Evolutionary conservation across 2,797 vertebrate species (phyloP).

Genomic region (Lithobates pipiens): DNA sequence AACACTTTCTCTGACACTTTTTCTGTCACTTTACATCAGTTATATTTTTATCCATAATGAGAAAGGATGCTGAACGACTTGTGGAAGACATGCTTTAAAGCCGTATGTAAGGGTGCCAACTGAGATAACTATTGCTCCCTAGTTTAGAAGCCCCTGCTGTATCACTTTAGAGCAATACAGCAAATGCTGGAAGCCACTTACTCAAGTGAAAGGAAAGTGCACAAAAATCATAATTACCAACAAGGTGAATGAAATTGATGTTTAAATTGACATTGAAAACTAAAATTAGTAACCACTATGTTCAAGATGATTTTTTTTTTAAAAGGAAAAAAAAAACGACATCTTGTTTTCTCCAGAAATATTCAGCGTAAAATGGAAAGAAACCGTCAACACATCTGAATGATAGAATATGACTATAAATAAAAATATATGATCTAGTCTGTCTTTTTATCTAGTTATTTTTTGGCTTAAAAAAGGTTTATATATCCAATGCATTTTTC

Average conservation of each 20-base stretch:
- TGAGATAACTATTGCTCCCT: conserved; percentile 51
- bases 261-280: conserved; percentile 49
- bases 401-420: background rate
- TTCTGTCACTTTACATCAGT: conserved; percentile 11
- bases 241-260: conserved; percentile 47
- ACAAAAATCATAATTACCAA: conserved; percentile 39
- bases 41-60: conserved; percentile 14
- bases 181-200: conserved; percentile 46
- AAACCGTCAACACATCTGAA: background rate
- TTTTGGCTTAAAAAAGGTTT: too few species aligned
- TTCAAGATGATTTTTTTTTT: background rate
- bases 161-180: conserved; percentile 33
- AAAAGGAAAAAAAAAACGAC: background rate
- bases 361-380: background rate
- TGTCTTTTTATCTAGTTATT: too few species aligned
- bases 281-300: conserved; percentile 47
- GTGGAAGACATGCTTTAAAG: conserved; percentile 16
- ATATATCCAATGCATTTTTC: too few species aligned
- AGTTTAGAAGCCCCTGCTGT: conserved; percentile 31
- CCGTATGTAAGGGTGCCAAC: conserved; percentile 20
- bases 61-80: conserved; percentile 26
- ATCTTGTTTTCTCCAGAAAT: background rate
- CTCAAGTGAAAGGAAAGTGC: conserved; percentile 31
- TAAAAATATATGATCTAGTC: background rate
- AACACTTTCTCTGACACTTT: conserved; percentile 15